These are phyloP conservation scores for Drosophila tanythrix DNA, from an alignment of 2,888 invertebrate species.

Conservation along the genomic window DNA sequence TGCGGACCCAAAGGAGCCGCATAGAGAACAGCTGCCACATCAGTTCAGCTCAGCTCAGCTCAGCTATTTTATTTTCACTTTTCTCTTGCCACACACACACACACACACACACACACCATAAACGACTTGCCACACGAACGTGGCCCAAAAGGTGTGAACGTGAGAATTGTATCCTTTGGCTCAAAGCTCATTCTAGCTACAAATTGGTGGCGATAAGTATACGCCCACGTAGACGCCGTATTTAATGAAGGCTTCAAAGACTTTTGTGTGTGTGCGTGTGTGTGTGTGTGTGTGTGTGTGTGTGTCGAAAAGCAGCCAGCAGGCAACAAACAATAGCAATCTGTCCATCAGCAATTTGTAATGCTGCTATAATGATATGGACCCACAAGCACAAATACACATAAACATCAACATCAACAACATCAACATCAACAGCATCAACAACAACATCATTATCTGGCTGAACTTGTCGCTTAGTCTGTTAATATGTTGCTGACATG, in stretches of 20 bases:
- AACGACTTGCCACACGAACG: background rate
- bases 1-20: constrained; percentile 1
- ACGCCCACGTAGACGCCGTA: constrained; percentile 23
- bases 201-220: constrained; percentile 37
- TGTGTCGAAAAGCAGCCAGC: background rate
- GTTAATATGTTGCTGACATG: constrained; percentile 12
- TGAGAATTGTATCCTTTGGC: constrained; percentile 26
- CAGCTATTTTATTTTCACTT: constrained; percentile 1
- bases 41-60: constrained; percentile 7
- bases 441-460: constrained; percentile 50
- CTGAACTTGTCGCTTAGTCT: constrained; percentile 3
- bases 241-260: constrained; percentile 35
- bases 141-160: constrained; percentile 12
- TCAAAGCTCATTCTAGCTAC: background rate
- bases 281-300: background rate
- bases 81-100: background rate
- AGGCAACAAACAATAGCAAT: constrained; percentile 39
- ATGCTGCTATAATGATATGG: constrained; percentile 53
- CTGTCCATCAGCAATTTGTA: constrained; percentile 66
- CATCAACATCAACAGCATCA: background rate
- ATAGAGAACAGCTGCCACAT: constrained; percentile 6
- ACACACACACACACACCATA: background rate
- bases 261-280: background rate
- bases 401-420: background rate
- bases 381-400: constrained; percentile 1